Conservation (phyloP, 2,888 invertebrate genomes). For the Microctonus brassicae region DNA sequence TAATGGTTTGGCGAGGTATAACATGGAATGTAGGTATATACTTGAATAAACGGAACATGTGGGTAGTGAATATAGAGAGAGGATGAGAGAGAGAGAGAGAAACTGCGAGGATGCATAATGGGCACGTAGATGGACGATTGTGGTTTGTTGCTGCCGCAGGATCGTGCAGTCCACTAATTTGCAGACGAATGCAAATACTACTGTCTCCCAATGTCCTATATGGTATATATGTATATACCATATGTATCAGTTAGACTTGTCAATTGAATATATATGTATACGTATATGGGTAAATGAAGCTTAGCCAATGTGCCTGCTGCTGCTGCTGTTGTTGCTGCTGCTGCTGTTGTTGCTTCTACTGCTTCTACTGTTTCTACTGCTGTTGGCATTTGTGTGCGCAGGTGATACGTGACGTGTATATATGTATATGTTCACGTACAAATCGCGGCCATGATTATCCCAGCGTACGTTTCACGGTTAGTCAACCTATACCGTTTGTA, state of each 20-base stretch:
- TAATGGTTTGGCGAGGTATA: conserved; percentile 13
- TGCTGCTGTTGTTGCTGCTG: conserved; percentile 5
- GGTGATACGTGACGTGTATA: conserved; percentile 8
- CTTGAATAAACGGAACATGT: background rate
- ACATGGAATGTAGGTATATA: conserved; percentile 3
- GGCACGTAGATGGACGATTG: conserved; percentile 40
- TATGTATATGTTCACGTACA: background rate
- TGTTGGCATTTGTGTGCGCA: background rate
- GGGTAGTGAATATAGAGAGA: conserved; percentile 12
- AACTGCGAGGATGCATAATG: conserved; percentile 9
- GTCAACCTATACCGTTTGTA: conserved; percentile 8
- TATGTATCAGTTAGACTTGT: conserved; percentile 2
- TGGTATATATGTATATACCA: conserved; percentile 9
- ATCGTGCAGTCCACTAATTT: conserved; percentile 45
- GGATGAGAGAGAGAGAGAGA: conserved; percentile 22
- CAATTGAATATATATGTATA: conserved; percentile 5
- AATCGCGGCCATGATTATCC: conserved; percentile 51
- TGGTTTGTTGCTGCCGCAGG: conserved; percentile 12
- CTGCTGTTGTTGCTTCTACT: too few species aligned
- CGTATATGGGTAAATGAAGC: background rate
- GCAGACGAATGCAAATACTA: conserved; percentile 43
- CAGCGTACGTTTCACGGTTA: conserved; percentile 47
- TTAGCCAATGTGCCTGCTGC: background rate
- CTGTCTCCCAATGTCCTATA: conserved; percentile 5
- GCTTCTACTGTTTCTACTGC: too few species aligned